These are phyloP conservation scores for Ophraella communa DNA, from an alignment of 2,888 invertebrate species.

Conservation along the genomic window DNA sequence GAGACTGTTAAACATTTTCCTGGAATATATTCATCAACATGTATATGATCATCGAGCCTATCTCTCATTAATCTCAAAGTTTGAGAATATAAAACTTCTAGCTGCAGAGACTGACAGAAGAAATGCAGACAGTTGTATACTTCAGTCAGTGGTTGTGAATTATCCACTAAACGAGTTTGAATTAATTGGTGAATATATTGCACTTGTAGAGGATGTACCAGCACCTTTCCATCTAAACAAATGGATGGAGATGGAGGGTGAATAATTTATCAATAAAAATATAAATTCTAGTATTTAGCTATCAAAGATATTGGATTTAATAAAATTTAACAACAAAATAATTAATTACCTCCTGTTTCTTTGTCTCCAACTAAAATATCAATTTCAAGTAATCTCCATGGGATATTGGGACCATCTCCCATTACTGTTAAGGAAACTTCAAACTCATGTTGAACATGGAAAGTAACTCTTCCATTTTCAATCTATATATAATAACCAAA, in stretches of 20 bases:
- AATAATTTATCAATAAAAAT: background rate
- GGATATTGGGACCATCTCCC: constrained; percentile 91
- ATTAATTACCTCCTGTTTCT: constrained; percentile 82
- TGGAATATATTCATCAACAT: constrained; percentile 88
- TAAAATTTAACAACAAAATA: background rate
- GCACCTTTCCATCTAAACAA: constrained; percentile 83
- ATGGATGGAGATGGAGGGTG: background rate
- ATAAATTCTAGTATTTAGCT: background rate
- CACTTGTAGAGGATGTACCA: constrained; percentile 93
- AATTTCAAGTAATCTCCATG: constrained; percentile 95
- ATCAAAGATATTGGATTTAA: no score
- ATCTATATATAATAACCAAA: constrained; percentile 66
- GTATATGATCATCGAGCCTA: constrained; percentile 85
- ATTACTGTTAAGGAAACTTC: constrained; percentile 95
- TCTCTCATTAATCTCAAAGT: constrained; percentile 87
- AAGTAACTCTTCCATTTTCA: constrained; percentile 93
- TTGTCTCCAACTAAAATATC: constrained; percentile 96
- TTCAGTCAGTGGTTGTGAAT: constrained; percentile 78
- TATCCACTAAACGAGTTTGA: constrained; percentile 86
- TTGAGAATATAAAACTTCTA: constrained; percentile 90
- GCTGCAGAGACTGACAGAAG: constrained; percentile 93
- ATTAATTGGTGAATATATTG: constrained; percentile 93
- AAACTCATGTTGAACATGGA: constrained; percentile 94
- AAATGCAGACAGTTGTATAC: constrained; percentile 86
- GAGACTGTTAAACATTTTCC: constrained; percentile 91